Base-by-base conservation (phyloP, 2,797 vertebrate species). In the Selene dorsalis region DNA sequence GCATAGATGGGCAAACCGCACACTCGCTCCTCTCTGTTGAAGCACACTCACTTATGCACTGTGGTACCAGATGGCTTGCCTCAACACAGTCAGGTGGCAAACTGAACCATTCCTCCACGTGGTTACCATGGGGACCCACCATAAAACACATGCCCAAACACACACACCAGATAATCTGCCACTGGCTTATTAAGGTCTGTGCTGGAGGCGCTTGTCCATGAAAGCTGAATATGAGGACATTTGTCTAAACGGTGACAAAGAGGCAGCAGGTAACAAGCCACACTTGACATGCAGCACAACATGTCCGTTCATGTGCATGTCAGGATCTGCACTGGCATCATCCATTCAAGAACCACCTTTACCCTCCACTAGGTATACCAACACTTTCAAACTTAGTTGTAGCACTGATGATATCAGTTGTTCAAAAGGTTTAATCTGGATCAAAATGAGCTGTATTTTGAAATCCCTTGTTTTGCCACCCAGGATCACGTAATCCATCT, bases 31-130 rank as follows among this genome's bases (percentile, higher is more conserved):
- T 75, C 56, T 60, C 50, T 66, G 26, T 58, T 61, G 24, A 50
- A 61, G 80, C 45, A 38, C 35, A 48, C 52, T 62, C 17, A 69
- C 57, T 64, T 16, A 13, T 74, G 41, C 73, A 66, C 59, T 60
- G 24, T 38, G 30, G 56, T 47, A 84, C 52, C 87, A 90, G 86
- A 89, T 85, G 87, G 84, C n/a, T 10, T 20, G 52, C 39, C 38
- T 74, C 74, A 65, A n/a, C 47, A 80, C 58, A 77, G 65, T 85
- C 75, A 86, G 80, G 81, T 85, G 75, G 81, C 70, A 83, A 81
- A 76, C 65, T 12, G 10, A 79, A 84, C 72, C 35, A 22, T 61
- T 79, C 74, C 63, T 75, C 59, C 50, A 73, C 28, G 28, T 81
- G 67, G 81, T 82, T 77, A 74, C 86, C 60, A 80, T 81, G 62